Evolutionary conservation across 92 coral and sea anemone species (phyloP).

Genomic region (Epizoanthus fatuus): DNA sequence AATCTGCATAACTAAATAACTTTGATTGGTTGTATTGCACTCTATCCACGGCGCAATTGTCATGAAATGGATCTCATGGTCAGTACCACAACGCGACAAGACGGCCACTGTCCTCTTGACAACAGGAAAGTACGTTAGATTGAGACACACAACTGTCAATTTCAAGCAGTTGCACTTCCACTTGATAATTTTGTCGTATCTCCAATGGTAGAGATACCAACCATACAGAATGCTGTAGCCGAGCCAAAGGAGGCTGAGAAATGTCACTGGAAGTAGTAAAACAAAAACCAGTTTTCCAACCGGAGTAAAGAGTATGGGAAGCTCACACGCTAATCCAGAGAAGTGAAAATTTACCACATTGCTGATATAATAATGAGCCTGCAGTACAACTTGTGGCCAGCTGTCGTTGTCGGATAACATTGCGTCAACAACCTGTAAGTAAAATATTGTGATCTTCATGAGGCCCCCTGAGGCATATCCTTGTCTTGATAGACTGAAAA

Average conservation of each 20-base stretch:
- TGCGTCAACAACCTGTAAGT: conserved; percentile 83
- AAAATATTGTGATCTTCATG: conserved; percentile 77
- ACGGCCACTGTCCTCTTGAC: conserved; percentile 73
- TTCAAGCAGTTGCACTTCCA: conserved; percentile 60
- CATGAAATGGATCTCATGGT: conserved; percentile 53
- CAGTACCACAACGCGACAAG: conserved; percentile 70
- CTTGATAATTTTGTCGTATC: conserved; percentile 15
- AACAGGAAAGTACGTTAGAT: conserved; percentile 84
- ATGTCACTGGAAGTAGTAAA: conserved; percentile 64
- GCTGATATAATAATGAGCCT: conserved; percentile 71
- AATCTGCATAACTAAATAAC: conserved; percentile 45
- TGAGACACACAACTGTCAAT: conserved; percentile 69
- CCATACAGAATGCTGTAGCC: conserved; percentile 33
- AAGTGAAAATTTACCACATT: conserved; percentile 80
- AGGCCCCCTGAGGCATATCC: conserved; percentile 51
- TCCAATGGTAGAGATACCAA: conserved; percentile 22
- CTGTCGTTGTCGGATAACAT: conserved; percentile 69
- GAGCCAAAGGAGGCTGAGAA: conserved; percentile 58
- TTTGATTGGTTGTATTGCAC: conserved; percentile 58
- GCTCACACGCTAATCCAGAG: conserved; percentile 78
- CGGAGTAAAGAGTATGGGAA: conserved; percentile 74
- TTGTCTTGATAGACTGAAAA: conserved; percentile 61
- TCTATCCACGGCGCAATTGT: conserved; percentile 79
- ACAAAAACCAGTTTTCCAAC: conserved; percentile 66
- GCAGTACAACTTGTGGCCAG: conserved; percentile 72